A percentile compares a stretch with the other conserved stretches of the same genome.
Conservation (phyloP, 2,888 invertebrate species). For the Pachydiplax longipennis region DNA sequence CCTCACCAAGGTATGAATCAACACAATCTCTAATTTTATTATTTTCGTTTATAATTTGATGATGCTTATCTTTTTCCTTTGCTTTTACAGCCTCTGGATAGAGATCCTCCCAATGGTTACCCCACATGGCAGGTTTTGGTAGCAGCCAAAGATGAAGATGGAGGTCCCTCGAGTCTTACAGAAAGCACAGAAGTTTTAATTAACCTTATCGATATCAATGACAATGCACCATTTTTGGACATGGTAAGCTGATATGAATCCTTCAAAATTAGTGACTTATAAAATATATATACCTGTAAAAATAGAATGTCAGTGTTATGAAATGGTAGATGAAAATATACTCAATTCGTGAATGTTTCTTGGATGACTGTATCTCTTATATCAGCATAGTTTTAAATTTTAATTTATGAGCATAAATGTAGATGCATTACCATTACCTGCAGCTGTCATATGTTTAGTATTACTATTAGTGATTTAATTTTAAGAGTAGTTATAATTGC, state of each 20-base stretch:
- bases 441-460: too few relatives aligned
- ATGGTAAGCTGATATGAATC: conserved; percentile 65
- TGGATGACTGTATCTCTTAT: too few relatives aligned
- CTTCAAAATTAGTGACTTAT: too few relatives aligned
- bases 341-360: too few relatives aligned
- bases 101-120: conserved; percentile 88
- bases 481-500: too few relatives aligned
- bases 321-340: too few relatives aligned
- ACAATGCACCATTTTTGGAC: conserved; percentile 88
- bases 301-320: too few relatives aligned
- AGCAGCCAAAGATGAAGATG: conserved; percentile 78
- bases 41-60: not conserved
- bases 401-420: too few relatives aligned
- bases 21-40: not conserved
- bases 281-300: too few relatives aligned
- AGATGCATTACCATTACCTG: too few relatives aligned
- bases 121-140: conserved; percentile 75
- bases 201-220: conserved; percentile 81
- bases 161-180: conserved; percentile 67
- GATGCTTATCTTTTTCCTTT: conserved; percentile 20
- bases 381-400: too few relatives aligned
- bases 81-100: conserved; percentile 73
- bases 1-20: conserved; percentile 64
- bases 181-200: conserved; percentile 73
- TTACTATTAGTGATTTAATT: too few relatives aligned